phyloP scores from a whole-genome alignment of 1,140 invertebrate species.

The Ceratina calcarata region DNA sequence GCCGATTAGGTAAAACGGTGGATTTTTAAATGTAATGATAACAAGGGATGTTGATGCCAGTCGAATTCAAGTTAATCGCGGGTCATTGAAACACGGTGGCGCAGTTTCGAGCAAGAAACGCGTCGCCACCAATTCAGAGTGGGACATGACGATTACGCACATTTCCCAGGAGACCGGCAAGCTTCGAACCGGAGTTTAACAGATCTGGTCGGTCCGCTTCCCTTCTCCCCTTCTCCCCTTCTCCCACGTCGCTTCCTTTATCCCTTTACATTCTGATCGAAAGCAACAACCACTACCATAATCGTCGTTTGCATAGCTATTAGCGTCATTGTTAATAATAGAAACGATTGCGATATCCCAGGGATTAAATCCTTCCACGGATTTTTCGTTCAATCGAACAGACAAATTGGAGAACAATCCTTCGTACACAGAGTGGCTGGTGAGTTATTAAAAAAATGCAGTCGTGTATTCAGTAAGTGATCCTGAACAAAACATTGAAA shows the following conservation, averaged over 20 bases:
- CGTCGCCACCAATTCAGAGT: constrained; percentile 64
- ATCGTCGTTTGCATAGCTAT: constrained; percentile 40
- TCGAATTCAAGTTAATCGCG: not conserved
- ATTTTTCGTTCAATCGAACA: too few relatives aligned
- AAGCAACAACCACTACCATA: constrained; percentile 31
- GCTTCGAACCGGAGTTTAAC: constrained; percentile 66
- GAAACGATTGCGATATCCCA: too few relatives aligned
- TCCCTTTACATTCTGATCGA: constrained; percentile 31
- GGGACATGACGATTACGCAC: constrained; percentile 77
- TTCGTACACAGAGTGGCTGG: too few relatives aligned
- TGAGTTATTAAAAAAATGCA: too few relatives aligned
- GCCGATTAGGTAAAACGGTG: too few relatives aligned
- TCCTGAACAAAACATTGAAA: too few relatives aligned
- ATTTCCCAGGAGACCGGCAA: constrained; percentile 74
- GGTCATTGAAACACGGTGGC: constrained; percentile 41
- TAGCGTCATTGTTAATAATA: too few relatives aligned
- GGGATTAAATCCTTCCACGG: too few relatives aligned
- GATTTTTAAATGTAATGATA: not conserved
- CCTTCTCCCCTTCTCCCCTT: constrained; percentile 21
- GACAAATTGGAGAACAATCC: too few relatives aligned
- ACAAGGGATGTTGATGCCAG: not conserved
- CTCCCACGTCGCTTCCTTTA: not conserved
- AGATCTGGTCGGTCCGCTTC: constrained; percentile 20
- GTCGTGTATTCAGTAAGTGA: too few relatives aligned
- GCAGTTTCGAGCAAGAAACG: constrained; percentile 68